phyloP scores from a whole-genome alignment of 2,888 invertebrate genomes.

The Netelia fuscicornis region DNA sequence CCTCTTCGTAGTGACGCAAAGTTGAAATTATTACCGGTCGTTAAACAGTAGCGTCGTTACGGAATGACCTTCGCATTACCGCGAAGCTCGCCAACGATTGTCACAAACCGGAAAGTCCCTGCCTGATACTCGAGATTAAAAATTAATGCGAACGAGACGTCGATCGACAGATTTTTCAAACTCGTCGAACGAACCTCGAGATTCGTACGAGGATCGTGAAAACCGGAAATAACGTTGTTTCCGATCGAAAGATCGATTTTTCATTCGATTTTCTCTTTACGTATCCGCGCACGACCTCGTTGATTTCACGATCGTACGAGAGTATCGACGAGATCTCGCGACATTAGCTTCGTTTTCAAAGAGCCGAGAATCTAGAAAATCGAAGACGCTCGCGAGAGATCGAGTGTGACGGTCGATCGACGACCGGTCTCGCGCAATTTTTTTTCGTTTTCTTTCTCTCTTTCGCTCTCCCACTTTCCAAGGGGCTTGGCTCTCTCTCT shows the following conservation, averaged over 20 bases:
- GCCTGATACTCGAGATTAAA: not conserved
- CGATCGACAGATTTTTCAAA: no score
- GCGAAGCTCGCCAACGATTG: not conserved
- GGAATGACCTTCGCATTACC: not conserved
- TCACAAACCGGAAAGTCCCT: not conserved
- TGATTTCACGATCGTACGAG: not conserved
- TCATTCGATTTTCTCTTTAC: not conserved
- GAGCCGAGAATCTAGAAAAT: constrained; percentile 31
- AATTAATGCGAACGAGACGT: no score
- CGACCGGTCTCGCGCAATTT: constrained; percentile 48
- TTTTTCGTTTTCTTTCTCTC: constrained; percentile 8
- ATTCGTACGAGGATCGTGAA: no score
- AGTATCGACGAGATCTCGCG: not conserved
- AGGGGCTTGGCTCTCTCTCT: constrained; percentile 10
- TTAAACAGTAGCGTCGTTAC: not conserved
- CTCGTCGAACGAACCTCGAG: no score
- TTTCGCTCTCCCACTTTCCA: not conserved
- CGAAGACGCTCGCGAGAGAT: constrained; percentile 20
- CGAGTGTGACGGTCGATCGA: constrained; percentile 32
- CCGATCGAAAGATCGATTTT: no score
- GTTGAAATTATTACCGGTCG: not conserved
- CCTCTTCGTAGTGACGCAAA: not conserved
- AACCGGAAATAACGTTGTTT: no score
- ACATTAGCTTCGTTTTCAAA: not conserved
- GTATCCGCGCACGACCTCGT: not conserved